Base-by-base conservation (phyloP, 2,797 vertebrate species). In the Chelidonichthys spinosus region DNA sequence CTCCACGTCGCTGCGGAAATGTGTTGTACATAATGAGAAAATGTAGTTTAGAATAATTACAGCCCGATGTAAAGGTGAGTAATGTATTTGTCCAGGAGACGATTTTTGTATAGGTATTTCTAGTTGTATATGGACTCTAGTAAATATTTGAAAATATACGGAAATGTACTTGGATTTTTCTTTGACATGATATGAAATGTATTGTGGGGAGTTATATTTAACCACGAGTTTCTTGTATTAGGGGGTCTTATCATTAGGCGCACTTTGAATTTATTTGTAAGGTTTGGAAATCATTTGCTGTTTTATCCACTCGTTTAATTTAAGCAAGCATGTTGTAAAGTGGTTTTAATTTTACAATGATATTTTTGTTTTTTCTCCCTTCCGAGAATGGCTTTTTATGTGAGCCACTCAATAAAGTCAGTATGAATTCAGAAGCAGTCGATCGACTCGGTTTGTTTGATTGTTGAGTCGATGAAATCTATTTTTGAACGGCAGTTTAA, bases 41-140 rank as follows among this genome's bases (percentile, higher is more conserved):
- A 95, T 96, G 96, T 96, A 95, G 94, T 86, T 87, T 97, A 97
- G 95, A 92, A 93, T 93, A 94, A 94, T 95, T 91, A 90, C 93
- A 95, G 93, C 94, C 95, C 95, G 86, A 72, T 94, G 91, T 96
- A 95, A 94, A 91, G 95, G 95, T 96, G 96, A 89, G 95, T 97
- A 94, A 93, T 88, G 94, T 97, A 97, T 96, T 96, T 97, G 97
- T 97, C 96, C 95, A 95, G 96, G 95, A 97, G 95, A 96, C 95
- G 93, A 95, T 96, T 98, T 39, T 98, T 99, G 97, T 98, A 99
- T 97, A 98, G 96, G 96, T 97, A 97, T 97, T 99, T 99, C 96
- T 95, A 95, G 95, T 96, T 99, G 96, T 98, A 97, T 93, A 97
- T 98, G 96, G 95, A 95, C 96, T 95, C 95, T 95, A 97, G 96